Conservation (phyloP, 2,113 vertebrate species). For the Lophochroa leadbeateri region DNA sequence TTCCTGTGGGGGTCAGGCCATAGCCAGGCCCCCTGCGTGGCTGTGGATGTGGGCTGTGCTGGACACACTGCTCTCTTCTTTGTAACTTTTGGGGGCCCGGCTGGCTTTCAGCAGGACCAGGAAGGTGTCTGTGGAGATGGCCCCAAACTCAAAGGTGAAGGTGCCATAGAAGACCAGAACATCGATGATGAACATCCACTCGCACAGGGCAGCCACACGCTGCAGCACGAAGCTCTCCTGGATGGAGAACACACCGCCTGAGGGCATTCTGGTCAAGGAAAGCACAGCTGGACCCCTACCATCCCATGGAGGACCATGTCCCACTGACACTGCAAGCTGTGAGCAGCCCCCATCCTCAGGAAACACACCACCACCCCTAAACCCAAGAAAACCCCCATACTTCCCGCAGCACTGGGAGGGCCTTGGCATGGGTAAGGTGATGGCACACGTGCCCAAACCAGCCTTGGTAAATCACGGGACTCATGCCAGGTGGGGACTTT, state of each 20-base stretch:
- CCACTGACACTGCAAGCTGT: fast-evolving
- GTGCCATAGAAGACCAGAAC: conserved; percentile 89
- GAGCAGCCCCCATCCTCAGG: not conserved
- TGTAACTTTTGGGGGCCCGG: conserved; percentile 63
- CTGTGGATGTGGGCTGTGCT: conserved; percentile 27
- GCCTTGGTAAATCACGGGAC: not conserved
- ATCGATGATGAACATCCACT: conserved; percentile 87
- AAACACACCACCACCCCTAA: not conserved
- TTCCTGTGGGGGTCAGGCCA: conserved; percentile 32
- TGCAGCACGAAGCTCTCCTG: conserved; percentile 86
- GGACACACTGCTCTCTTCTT: conserved; percentile 36
- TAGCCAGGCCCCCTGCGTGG: conserved; percentile 37
- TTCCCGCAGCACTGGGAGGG: not conserved
- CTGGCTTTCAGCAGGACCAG: conserved; percentile 79
- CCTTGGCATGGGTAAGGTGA: fast-evolving
- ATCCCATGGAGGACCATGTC: not conserved
- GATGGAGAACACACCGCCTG: conserved; percentile 86
- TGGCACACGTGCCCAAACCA: not conserved
- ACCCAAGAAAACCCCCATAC: not conserved
- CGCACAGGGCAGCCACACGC: conserved; percentile 85
- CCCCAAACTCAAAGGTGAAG: conserved; percentile 85
- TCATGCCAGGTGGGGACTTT: not conserved
- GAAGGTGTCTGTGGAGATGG: conserved; percentile 83
- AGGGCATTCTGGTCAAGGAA: conserved; percentile 76
- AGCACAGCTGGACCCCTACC: not conserved